Evolutionary conservation across 2,888 invertebrate genomes (phyloP).

Genomic region (Gerris lacustris): DNA sequence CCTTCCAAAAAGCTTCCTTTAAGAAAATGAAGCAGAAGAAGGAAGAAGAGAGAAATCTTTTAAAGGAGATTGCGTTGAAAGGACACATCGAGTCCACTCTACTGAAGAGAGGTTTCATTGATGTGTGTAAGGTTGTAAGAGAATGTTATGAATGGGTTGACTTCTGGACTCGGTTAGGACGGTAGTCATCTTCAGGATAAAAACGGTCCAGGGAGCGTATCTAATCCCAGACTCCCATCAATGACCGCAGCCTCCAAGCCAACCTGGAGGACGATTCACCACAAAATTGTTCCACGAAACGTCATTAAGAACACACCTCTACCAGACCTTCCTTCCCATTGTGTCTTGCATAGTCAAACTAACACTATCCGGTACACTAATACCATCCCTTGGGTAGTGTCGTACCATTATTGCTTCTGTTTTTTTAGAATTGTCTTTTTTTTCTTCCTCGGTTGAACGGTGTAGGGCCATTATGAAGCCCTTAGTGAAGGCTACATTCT

Average conservation of each 20-base stretch:
- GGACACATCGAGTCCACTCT: too few species aligned
- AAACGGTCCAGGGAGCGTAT: background rate
- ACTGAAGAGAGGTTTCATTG: background rate
- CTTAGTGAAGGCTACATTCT: too few species aligned
- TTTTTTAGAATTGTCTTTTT: too few species aligned
- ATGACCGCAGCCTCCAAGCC: background rate
- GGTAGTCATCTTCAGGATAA: background rate
- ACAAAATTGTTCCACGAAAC: conserved; percentile 26
- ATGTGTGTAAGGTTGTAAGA: background rate
- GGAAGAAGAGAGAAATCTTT: too few species aligned
- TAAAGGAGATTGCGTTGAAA: too few species aligned
- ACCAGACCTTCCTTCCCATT: conserved; percentile 15
- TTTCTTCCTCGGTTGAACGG: too few species aligned
- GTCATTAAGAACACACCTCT: conserved; percentile 21
- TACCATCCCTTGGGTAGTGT: too few species aligned
- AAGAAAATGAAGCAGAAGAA: too few species aligned
- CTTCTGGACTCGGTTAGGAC: background rate
- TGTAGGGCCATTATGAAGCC: too few species aligned
- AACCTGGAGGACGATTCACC: conserved; percentile 17
- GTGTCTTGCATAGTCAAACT: background rate
- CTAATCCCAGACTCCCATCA: background rate
- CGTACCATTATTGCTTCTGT: too few species aligned
- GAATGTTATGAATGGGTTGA: background rate
- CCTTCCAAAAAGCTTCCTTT: too few species aligned
- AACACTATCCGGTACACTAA: too few species aligned